Conservation (phyloP, 1,140 invertebrate genomes). For the Drosophila repletoides region DNA sequence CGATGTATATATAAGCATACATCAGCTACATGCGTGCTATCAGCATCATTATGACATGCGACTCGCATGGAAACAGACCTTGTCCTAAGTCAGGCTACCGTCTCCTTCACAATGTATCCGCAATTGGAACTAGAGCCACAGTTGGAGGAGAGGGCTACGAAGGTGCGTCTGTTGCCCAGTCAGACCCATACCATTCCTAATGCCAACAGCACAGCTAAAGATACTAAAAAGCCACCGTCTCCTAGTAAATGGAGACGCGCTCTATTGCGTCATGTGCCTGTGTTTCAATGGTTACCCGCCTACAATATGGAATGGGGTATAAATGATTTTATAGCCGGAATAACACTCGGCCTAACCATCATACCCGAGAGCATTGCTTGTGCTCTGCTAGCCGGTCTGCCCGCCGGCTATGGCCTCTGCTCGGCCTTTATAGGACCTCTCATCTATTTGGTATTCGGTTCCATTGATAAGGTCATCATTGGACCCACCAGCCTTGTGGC, state of each 20-base stretch:
- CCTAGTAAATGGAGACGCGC: slow-evolving; percentile 50
- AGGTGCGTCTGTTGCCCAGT: slow-evolving; percentile 29
- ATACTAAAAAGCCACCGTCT: slow-evolving; percentile 15
- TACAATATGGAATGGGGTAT: slow-evolving; percentile 85
- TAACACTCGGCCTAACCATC: slow-evolving; percentile 91
- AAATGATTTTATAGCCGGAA: slow-evolving; percentile 88
- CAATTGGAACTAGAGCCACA: slow-evolving; percentile 57
- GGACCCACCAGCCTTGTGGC: slow-evolving; percentile 92
- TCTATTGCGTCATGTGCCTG: slow-evolving; percentile 58
- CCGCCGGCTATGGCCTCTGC: slow-evolving; percentile 85
- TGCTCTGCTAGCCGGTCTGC: slow-evolving; percentile 88
- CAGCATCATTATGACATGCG: slow-evolving; percentile 52
- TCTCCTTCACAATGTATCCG: slow-evolving; percentile 55
- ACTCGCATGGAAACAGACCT: slow-evolving; percentile 36
- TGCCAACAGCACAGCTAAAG: not conserved
- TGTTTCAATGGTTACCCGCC: slow-evolving; percentile 86
- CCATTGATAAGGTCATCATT: slow-evolving; percentile 94
- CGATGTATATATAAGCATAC: too few species aligned
- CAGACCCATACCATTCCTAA: not conserved
- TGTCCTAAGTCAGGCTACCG: not conserved
- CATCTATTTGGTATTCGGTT: slow-evolving; percentile 94
- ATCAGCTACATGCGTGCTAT: too few species aligned
- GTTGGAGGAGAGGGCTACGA: slow-evolving; percentile 46
- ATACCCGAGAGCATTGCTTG: slow-evolving; percentile 94
- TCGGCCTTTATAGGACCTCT: slow-evolving; percentile 87